Conservation (phyloP, 2,797 vertebrate genomes). For the Gymnopithys bicolor region DNA sequence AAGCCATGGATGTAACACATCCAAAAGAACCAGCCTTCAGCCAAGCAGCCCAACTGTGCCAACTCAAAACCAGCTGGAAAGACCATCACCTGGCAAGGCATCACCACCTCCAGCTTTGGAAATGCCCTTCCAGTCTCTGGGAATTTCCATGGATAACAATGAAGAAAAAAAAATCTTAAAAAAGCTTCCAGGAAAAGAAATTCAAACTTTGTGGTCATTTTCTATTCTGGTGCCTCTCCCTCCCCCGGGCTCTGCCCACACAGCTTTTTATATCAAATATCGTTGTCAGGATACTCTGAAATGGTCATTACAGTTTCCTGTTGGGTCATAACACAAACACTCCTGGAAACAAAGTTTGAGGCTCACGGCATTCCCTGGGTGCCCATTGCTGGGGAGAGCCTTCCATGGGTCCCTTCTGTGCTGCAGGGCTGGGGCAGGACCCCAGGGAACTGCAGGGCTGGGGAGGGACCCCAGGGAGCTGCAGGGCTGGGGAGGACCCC, state of each 20-base stretch:
- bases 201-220: not conserved
- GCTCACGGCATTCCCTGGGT: not conserved
- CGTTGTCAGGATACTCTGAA: not conserved
- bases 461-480: too few species aligned
- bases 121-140: not conserved
- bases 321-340: not conserved
- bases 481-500: too few species aligned
- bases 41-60: not conserved
- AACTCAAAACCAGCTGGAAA: not conserved
- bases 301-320: not conserved
- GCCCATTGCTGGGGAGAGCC: not conserved
- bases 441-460: too few species aligned
- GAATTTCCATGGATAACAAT: not conserved
- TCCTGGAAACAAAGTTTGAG: not conserved
- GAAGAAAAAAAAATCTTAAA: not conserved
- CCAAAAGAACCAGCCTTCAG: not conserved
- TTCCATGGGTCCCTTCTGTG: rapidly evolving
- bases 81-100: not conserved
- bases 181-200: not conserved
- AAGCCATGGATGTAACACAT: not conserved
- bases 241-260: not conserved
- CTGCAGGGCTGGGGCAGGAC: not conserved
- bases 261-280: not conserved
- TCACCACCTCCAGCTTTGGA: not conserved
- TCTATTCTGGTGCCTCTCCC: not conserved